Percentiles rank a stretch among this genome's conserved stretches.
These are phyloP conservation scores for Aquatica leii DNA, from an alignment of 2,888 invertebrate genomes.

Conservation along the genomic window DNA sequence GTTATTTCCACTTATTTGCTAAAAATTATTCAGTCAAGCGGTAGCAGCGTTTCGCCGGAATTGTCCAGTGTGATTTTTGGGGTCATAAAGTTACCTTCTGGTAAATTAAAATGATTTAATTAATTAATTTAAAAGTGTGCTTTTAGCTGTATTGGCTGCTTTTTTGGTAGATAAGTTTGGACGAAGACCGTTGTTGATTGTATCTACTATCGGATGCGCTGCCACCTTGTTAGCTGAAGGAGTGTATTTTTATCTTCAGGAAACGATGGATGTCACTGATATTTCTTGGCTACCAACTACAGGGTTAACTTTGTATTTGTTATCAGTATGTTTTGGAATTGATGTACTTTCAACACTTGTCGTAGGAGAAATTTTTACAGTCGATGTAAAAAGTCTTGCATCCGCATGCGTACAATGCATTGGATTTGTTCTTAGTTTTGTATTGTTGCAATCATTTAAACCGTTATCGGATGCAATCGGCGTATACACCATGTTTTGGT, in stretches of 20 bases:
- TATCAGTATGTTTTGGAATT: constrained; percentile 66
- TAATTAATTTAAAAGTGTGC: not conserved
- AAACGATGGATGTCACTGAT: constrained; percentile 55
- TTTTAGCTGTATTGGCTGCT: constrained; percentile 41
- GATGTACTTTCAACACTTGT: constrained; percentile 69
- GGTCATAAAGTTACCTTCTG: constrained; percentile 66
- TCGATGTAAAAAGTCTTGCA: constrained; percentile 68
- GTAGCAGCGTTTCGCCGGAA: constrained; percentile 63
- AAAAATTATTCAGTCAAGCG: constrained; percentile 66
- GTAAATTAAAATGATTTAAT: too few species aligned
- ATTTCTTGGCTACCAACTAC: constrained; percentile 64
- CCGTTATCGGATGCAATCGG: constrained; percentile 65
- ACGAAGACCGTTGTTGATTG: constrained; percentile 63
- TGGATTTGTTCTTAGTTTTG: constrained; percentile 65
- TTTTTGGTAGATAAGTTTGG: constrained; percentile 65
- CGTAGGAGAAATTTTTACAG: constrained; percentile 70
- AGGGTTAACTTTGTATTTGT: constrained; percentile 66
- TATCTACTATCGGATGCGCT: constrained; percentile 65
- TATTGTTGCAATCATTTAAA: constrained; percentile 67
- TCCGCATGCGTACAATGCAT: constrained; percentile 65
- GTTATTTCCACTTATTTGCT: constrained; percentile 50
- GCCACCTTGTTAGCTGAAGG: constrained; percentile 63
- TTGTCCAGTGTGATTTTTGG: constrained; percentile 68
- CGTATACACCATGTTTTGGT: constrained; percentile 53
- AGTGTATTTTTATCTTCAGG: constrained; percentile 64